These are phyloP conservation scores for Solenopsis invicta DNA, from an alignment of 1,140 invertebrate species.

Conservation along the genomic window DNA sequence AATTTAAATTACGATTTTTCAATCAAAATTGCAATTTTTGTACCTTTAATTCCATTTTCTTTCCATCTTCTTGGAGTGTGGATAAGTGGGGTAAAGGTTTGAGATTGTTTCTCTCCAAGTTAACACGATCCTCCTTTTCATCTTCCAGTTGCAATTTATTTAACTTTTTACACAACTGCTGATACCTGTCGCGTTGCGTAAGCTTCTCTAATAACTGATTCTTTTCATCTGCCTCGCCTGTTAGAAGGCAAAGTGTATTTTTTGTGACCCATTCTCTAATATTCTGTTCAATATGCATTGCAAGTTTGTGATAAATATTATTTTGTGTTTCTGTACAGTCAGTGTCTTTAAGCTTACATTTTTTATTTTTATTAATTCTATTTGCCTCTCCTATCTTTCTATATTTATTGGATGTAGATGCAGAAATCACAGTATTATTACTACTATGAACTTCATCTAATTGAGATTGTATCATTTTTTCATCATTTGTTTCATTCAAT, in stretches of 20 bases:
- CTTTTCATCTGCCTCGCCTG: conserved; percentile 79
- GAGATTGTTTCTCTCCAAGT: conserved; percentile 69
- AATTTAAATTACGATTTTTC: background rate
- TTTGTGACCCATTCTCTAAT: conserved; percentile 85
- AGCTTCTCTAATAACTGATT: conserved; percentile 80
- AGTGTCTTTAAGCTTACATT: conserved; percentile 50
- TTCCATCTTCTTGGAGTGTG: conserved; percentile 82
- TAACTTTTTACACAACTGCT: conserved; percentile 82
- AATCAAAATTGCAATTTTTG: conserved; percentile 19
- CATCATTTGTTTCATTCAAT: background rate
- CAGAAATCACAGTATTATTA: background rate
- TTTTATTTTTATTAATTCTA: conserved; percentile 31
- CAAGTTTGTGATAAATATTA: conserved; percentile 68
- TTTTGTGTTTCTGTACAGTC: conserved; percentile 43
- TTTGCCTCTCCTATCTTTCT: conserved; percentile 34
- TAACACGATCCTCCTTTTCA: conserved; percentile 73
- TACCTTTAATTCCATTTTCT: conserved; percentile 84
- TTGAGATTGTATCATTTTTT: background rate
- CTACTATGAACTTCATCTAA: background rate
- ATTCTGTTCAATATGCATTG: conserved; percentile 80
- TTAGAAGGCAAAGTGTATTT: conserved; percentile 82
- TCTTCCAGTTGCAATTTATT: conserved; percentile 79
- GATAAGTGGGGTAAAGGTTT: conserved; percentile 85
- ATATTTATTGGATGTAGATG: background rate
- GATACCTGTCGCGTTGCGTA: conserved; percentile 78